A percentile compares a stretch with the other conserved stretches of the same genome.
Conservation (phyloP, 1,140 invertebrate genomes). For the Hesperophylax magnus region DNA sequence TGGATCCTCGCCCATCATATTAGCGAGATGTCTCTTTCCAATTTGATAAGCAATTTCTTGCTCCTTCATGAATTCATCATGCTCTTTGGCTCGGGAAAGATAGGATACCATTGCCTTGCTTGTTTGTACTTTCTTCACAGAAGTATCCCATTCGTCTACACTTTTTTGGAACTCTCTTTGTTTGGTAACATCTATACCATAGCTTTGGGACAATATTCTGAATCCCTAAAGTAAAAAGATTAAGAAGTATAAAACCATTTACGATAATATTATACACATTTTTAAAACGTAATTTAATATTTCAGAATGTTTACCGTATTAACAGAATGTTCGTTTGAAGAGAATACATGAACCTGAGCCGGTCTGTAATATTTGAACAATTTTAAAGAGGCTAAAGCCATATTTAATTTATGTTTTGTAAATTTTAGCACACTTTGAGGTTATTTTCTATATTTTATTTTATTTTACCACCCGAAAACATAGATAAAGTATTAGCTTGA, state of each 20-base stretch:
- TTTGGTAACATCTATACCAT: slow-evolving; percentile 41
- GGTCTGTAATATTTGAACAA: slow-evolving; percentile 10
- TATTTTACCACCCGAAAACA: too few species aligned
- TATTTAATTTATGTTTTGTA: background rate
- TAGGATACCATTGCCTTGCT: slow-evolving; percentile 93
- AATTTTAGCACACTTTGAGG: background rate
- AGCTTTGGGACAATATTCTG: background rate
- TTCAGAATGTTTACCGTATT: background rate
- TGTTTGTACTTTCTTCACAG: slow-evolving; percentile 73
- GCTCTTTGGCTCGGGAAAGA: slow-evolving; percentile 82
- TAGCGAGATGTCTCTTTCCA: slow-evolving; percentile 95
- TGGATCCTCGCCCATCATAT: slow-evolving; percentile 97
- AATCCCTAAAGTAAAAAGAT: slow-evolving; percentile 19
- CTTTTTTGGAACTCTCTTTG: slow-evolving; percentile 43
- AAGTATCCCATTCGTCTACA: slow-evolving; percentile 47
- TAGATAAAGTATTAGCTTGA: too few species aligned
- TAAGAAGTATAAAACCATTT: background rate
- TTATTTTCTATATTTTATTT: background rate
- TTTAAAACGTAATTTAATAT: too few species aligned
- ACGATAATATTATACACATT: background rate
- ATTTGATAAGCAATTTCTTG: slow-evolving; percentile 89
- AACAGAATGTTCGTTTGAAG: background rate
- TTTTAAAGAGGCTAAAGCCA: slow-evolving; percentile 7
- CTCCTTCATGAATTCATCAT: slow-evolving; percentile 89
- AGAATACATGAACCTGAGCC: background rate